These are phyloP conservation scores for Okamejei kenojei DNA, from an alignment of 2,797 vertebrate species.

Conservation along the genomic window DNA sequence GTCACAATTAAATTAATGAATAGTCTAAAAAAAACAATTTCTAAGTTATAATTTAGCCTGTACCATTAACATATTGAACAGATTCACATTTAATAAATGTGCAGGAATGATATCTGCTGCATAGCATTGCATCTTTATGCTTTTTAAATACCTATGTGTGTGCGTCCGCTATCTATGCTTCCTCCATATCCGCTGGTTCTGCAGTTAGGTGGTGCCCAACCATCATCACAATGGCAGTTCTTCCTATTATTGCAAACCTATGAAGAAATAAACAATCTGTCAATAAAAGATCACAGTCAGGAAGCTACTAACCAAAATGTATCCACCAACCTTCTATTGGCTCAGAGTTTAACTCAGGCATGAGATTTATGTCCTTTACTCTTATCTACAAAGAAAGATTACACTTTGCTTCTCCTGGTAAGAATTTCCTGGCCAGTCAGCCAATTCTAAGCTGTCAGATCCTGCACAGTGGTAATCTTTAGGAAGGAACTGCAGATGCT, in stretches of 20 bases:
- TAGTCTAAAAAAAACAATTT: background rate
- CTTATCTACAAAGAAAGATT: no score
- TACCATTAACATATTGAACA: background rate
- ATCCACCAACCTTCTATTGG: no score
- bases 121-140: background rate
- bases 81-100: background rate
- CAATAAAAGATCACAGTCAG: background rate
- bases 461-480: no score
- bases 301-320: background rate
- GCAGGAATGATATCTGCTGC: background rate
- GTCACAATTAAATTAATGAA: background rate
- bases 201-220: conserved; percentile 37
- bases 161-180: conserved; percentile 32
- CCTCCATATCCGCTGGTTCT: conserved; percentile 6
- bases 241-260: conserved; percentile 37
- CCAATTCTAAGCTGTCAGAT: no score
- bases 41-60: background rate
- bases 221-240: conserved; percentile 36
- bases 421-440: no score
- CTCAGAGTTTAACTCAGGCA: no score
- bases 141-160: conserved; percentile 19
- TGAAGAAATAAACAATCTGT: background rate
- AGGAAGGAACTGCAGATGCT: no score
- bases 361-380: no score
- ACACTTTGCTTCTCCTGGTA: no score